Conservation (phyloP, 2,113 vertebrate species). For the Otocyon megalotis region DNA sequence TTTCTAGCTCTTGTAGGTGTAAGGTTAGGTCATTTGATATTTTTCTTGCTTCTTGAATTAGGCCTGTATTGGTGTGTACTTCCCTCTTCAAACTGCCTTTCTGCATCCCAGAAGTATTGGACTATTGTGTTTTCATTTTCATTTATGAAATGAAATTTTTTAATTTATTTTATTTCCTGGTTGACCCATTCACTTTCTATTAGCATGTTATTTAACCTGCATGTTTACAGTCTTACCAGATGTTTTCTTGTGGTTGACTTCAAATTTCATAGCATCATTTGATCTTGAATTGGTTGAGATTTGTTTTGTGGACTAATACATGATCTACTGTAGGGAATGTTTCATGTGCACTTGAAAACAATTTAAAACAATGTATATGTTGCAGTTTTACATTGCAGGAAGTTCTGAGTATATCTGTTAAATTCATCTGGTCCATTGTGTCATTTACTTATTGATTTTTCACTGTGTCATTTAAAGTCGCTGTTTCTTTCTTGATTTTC, state of each 20-base stretch:
- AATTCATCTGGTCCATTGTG: neutral
- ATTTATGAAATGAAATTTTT: neutral
- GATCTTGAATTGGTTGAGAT: neutral
- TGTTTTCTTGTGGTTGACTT: neutral
- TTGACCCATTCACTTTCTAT: neutral
- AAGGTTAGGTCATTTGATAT: neutral
- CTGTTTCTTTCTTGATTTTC: neutral
- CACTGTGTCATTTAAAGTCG: neutral
- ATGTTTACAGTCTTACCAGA: neutral
- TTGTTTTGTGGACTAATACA: neutral
- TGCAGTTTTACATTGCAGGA: neutral
- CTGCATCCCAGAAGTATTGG: neutral
- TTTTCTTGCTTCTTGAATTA: neutral
- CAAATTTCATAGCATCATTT: neutral
- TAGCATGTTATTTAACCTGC: neutral
- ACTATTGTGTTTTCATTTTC: neutral
- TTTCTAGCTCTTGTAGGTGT: neutral
- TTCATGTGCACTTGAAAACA: neutral
- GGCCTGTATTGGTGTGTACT: neutral
- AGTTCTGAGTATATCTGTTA: neutral
- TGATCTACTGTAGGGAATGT: neutral
- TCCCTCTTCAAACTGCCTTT: neutral
- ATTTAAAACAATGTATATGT: neutral
- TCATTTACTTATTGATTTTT: neutral
- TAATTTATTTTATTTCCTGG: neutral